Evolutionary conservation across 2,797 vertebrate species (phyloP).

Genomic region (Pangasius djambal): DNA sequence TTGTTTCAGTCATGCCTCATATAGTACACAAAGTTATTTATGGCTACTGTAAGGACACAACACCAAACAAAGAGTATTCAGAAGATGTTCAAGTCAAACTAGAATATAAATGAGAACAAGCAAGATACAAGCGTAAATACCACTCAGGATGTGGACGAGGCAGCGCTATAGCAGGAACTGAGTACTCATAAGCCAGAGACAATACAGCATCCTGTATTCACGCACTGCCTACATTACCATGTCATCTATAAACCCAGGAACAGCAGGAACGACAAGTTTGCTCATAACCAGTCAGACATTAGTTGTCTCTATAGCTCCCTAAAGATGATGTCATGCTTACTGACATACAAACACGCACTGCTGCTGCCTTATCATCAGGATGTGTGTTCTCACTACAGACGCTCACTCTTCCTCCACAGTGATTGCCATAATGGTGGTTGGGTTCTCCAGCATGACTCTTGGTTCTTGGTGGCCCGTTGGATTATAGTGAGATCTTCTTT

Average conservation of each 20-base stretch:
- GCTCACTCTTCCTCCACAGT: not conserved
- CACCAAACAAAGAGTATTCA: not conserved
- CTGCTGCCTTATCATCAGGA: not conserved
- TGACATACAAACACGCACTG: not conserved
- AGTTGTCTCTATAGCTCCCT: slow-evolving; percentile 5
- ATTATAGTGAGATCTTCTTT: not conserved
- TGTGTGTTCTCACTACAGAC: slow-evolving; percentile 3
- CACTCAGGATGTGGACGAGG: not conserved
- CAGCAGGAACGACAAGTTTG: not conserved
- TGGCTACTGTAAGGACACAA: not conserved
- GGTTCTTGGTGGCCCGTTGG: slow-evolving; percentile 37
- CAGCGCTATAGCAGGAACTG: not conserved
- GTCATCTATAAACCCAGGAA: not conserved
- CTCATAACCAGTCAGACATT: not conserved
- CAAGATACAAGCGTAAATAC: not conserved
- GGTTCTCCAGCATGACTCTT: not conserved
- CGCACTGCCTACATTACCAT: slow-evolving; percentile 23
- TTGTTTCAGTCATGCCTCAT: not conserved
- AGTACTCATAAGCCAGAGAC: not conserved
- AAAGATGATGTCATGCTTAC: slow-evolving; percentile 3
- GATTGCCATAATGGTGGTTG: slow-evolving; percentile 19
- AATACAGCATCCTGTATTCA: not conserved
- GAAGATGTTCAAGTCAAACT: not conserved
- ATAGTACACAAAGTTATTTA: not conserved
- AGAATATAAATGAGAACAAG: slow-evolving; percentile 8